phyloP scores from a whole-genome alignment of 2,797 vertebrate genomes.

The Delichon dasypus region DNA sequence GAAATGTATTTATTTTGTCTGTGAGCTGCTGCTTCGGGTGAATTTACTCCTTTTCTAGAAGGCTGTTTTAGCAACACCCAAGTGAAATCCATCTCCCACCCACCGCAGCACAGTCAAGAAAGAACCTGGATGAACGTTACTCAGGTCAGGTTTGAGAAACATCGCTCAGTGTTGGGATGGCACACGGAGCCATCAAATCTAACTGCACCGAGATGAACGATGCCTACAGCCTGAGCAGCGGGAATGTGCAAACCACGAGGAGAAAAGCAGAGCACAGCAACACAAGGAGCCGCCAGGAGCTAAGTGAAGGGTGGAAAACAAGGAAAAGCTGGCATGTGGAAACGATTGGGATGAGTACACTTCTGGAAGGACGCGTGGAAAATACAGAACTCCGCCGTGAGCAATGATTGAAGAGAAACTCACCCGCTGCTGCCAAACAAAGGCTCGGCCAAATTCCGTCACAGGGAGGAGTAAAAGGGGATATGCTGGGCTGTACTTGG shows the following conservation, averaged over 20 bases:
- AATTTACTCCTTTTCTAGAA: background rate
- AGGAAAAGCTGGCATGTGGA: background rate
- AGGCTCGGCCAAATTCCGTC: background rate
- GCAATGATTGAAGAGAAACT: background rate
- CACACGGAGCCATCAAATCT: background rate
- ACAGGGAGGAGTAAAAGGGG: background rate
- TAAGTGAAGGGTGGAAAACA: background rate
- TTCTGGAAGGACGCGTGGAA: constrained; percentile 49
- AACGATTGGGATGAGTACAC: background rate
- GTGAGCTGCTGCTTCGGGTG: background rate
- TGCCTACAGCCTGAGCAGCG: background rate
- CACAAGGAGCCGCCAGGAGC: background rate
- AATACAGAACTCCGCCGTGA: constrained; percentile 2
- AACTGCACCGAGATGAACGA: background rate
- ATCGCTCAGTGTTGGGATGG: background rate
- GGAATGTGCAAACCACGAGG: background rate
- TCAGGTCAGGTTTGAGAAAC: background rate
- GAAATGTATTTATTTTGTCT: background rate
- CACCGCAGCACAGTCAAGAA: background rate
- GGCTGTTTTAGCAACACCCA: background rate
- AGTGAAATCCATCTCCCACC: background rate
- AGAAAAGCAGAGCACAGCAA: background rate
- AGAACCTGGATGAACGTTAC: background rate
- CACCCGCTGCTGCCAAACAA: background rate
- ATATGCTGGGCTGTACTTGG: background rate